A percentile compares a stretch with the other conserved stretches of the same genome.
Evolutionary conservation across 2,888 invertebrate species (phyloP).

Genomic region (Lasioglossum morio): DNA sequence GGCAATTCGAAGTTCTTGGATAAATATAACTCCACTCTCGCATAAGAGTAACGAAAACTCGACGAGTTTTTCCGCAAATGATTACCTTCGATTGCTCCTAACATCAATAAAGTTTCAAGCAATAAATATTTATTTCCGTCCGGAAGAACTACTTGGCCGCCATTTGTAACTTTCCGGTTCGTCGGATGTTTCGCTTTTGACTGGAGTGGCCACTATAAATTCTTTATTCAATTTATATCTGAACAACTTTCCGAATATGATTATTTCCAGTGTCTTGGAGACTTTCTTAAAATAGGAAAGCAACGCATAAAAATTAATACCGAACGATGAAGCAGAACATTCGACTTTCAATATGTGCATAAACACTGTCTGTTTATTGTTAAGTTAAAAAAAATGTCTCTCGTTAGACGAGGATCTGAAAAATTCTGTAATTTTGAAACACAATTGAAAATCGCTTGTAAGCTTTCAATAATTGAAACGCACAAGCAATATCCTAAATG

Average conservation of each 20-base stretch:
- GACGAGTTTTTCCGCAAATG: conserved; percentile 18
- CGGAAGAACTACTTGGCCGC: neutral
- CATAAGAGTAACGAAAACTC: conserved; percentile 16
- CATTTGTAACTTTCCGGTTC: neutral
- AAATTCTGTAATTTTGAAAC: too few species aligned
- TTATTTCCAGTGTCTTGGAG: neutral
- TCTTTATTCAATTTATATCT: neutral
- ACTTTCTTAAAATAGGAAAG: neutral
- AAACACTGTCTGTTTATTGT: neutral
- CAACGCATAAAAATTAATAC: neutral
- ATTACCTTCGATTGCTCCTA: conserved; percentile 11
- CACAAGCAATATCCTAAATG: too few species aligned
- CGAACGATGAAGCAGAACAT: neutral
- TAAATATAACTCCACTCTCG: conserved; percentile 33
- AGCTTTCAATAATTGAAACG: too few species aligned
- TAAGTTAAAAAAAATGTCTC: too few species aligned
- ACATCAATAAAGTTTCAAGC: neutral
- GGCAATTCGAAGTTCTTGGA: conserved; percentile 51
- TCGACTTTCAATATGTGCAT: too few species aligned
- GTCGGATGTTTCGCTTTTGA: neutral
- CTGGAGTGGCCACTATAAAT: neutral
- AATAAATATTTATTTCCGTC: conserved; percentile 14
- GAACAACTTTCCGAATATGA: neutral
- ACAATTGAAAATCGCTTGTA: neutral
- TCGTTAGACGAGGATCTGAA: too few species aligned